phyloP scores from a whole-genome alignment of 1,140 invertebrate genomes.

The Mizuhopecten yessoensis region DNA sequence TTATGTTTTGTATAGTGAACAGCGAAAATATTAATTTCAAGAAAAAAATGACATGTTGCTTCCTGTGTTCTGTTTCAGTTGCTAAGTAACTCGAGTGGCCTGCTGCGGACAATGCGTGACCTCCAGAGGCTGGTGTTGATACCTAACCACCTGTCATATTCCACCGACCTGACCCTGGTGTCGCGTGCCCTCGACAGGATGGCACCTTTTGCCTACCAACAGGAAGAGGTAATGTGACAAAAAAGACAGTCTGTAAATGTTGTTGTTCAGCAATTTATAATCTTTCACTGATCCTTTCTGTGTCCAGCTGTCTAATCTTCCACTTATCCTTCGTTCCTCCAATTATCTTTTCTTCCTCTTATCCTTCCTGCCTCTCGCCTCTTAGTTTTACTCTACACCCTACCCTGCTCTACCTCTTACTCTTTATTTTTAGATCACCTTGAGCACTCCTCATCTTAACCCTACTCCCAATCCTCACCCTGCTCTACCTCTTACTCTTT shows the following conservation, averaged over 20 bases:
- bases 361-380: too few relatives aligned
- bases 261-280: too few relatives aligned
- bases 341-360: too few relatives aligned
- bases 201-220: slow-evolving; percentile 6
- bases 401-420: neutral
- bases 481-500: neutral
- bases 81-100: neutral
- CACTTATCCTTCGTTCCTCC: too few relatives aligned
- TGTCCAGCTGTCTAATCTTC: too few relatives aligned
- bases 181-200: neutral
- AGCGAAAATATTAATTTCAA: too few relatives aligned
- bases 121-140: neutral
- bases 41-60: too few relatives aligned
- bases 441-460: too few relatives aligned
- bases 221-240: neutral
- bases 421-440: too few relatives aligned
- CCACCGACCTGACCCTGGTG: neutral
- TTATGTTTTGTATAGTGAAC: too few relatives aligned
- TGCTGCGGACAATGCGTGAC: neutral
- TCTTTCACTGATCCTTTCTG: too few relatives aligned
- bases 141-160: neutral
- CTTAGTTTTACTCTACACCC: too few relatives aligned
- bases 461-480: neutral
- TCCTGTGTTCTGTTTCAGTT: neutral
- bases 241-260: neutral